These are phyloP conservation scores for Actias luna DNA, from an alignment of 2,888 invertebrate species.

Conservation along the genomic window DNA sequence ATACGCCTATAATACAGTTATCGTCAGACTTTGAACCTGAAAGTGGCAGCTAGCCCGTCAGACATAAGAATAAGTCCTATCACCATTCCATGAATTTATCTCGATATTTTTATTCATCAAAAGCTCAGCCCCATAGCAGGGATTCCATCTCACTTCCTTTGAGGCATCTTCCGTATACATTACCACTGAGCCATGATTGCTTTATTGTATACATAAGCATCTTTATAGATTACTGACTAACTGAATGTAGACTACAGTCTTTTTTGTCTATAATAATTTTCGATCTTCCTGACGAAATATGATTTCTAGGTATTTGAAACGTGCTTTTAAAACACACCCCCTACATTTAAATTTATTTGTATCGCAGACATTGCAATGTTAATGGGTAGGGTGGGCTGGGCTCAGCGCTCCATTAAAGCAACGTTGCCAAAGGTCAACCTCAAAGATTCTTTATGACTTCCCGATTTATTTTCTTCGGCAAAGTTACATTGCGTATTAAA, in stretches of 20 bases:
- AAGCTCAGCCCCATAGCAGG: no score
- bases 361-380: constrained; percentile 27
- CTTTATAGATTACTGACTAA: no score
- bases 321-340: constrained; percentile 5
- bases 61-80: no score
- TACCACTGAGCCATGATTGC: no score
- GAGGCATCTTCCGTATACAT: no score
- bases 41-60: no score
- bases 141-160: no score
- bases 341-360: constrained; percentile 16
- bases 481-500: neutral
- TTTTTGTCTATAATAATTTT: neutral
- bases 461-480: neutral
- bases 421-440: constrained; percentile 27
- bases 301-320: neutral
- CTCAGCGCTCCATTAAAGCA: constrained; percentile 23
- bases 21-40: no score
- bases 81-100: no score
- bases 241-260: neutral
- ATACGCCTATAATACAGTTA: no score
- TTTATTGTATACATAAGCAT: no score
- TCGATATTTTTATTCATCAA: no score
- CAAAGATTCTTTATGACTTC: constrained; percentile 22
- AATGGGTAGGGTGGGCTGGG: constrained; percentile 21
- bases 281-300: neutral